Base-by-base conservation (phyloP, 2,797 vertebrate species). In the Todus mexicanus region DNA sequence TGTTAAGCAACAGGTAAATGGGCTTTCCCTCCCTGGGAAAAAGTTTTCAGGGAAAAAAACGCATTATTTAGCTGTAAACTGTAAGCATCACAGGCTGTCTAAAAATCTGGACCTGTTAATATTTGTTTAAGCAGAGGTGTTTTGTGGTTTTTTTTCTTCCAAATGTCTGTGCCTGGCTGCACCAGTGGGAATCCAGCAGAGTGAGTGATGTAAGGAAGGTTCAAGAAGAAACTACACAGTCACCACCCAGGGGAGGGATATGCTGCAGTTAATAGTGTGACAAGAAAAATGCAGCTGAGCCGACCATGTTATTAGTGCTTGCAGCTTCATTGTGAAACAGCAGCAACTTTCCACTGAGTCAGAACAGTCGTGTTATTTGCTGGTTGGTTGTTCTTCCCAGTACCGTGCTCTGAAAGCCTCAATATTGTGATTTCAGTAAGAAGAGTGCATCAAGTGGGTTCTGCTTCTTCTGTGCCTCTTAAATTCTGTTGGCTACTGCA, bases 241-340 rank as follows among this genome's bases (percentile, higher is more conserved):
- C 15, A 20, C 25, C 5, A 37, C 21, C 26, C 17, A 37, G 3
- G 25, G 53, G 35, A 72, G 61, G n/a, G 85, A 27, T 45, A 13
- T 18, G 12, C 26, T 56, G 38, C 50, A 57, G 40, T 8, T 42
- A 42, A 6, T 2, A 84, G 29, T 19, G n/a, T 47, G 75, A 59
- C 26, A 38, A 48, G 42, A 31, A 45, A 74, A 16, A 13, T 31
- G 33, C 25, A 42, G 5, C 29, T 42, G 63, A 82, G 33, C 59
- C 1, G 1, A 51, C 15, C 1, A 1, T 0, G 0, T 70, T 69
- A 33, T 40, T 40, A 61, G 33, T 1, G 0, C 37, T 68, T 71
- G 10, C 31, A n/a, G 16, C 60, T 84, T 13, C 42, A 0, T 42
- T 69, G 33, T 27, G n/a, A 42, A 84, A 18, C 11, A 35, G 37